Conservation (phyloP, 1,140 invertebrate genomes). For the Apocrypta bakeri region DNA sequence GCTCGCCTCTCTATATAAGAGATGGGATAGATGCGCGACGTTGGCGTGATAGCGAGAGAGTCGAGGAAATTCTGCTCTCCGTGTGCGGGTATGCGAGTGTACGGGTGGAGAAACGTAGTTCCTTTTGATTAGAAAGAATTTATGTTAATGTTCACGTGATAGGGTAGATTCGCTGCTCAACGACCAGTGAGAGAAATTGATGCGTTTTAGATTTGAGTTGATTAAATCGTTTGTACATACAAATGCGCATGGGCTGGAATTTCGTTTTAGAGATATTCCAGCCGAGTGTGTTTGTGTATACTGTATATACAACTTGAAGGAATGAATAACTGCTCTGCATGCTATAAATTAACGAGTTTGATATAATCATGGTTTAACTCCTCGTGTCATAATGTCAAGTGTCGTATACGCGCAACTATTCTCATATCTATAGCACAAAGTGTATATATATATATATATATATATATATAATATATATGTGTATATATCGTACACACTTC, state of each 20-base stretch:
- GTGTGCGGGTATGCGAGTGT: background rate
- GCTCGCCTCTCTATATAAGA: background rate
- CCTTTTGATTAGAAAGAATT: constrained; percentile 45
- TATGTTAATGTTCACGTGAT: constrained; percentile 18
- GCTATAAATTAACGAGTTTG: background rate
- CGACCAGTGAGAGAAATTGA: constrained; percentile 14
- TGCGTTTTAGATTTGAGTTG: constrained; percentile 43
- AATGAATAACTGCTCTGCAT: background rate
- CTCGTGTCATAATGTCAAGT: background rate
- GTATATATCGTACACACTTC: background rate
- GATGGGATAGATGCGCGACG: background rate
- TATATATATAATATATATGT: background rate
- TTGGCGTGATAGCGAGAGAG: background rate
- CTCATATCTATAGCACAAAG: too few relatives aligned
- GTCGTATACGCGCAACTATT: background rate
- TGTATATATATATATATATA: background rate
- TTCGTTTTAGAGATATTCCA: background rate
- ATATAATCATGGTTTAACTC: background rate
- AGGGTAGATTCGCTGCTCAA: constrained; percentile 1
- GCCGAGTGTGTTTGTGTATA: too few relatives aligned
- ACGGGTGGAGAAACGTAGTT: background rate
- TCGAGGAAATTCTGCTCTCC: background rate
- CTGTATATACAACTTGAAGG: too few relatives aligned
- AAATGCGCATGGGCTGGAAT: background rate
- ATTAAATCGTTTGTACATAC: constrained; percentile 36